Evolutionary conservation across 1,140 invertebrate genomes (phyloP), one percentile per base, ranked within the genome.

Genomic region (Brachionus calyciflorus): DNA sequence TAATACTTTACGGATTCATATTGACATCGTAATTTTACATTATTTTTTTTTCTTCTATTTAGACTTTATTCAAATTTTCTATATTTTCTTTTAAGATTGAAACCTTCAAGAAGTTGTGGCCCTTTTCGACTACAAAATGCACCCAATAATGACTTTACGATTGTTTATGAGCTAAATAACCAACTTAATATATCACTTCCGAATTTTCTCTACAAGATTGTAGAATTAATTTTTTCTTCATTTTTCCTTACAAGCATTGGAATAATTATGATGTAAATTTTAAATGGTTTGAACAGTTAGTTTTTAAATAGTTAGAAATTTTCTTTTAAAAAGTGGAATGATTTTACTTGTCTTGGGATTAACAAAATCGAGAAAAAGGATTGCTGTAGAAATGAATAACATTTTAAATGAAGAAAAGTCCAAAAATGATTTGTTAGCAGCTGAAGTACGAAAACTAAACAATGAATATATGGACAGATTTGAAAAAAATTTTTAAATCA

Each of bases 21-120:
- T 65, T 65, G 41, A 65, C 60, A 6, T 24, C 19, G 60, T 65
- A 44, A 44, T 14, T 41, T 21, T 19, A 17, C 19, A 44, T 17
- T 14, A 17, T 60, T 37, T 60, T 6, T 21, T n/a, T 33, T 33
- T 19, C 6, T 60, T 60, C 0, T 5, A 9, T 37, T 37, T 37
- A 37, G 9, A 37, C 9, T 5, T 3, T 9, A 37, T 5, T 37
- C 4, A 37, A 37, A 37, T 5, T 37, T 37, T 37, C 9, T 5
- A 37, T 37, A 37, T 37, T 65, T 65, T 65, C 44, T 40, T 44
- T 44, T 44, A 65, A 65, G 60, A 14, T 65, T 65, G 30, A 65
- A 26, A 44, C 60, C 60, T 44, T 65, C 60, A 3, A 37, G 60
- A 44, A 65, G 60, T 24, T 65, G 60, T 44, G 60, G 60, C 10